A percentile compares a stretch with the other conserved stretches of the same genome.
Conservation (phyloP, 1,140 invertebrate genomes). For the Acromyrmex heyeri region DNA sequence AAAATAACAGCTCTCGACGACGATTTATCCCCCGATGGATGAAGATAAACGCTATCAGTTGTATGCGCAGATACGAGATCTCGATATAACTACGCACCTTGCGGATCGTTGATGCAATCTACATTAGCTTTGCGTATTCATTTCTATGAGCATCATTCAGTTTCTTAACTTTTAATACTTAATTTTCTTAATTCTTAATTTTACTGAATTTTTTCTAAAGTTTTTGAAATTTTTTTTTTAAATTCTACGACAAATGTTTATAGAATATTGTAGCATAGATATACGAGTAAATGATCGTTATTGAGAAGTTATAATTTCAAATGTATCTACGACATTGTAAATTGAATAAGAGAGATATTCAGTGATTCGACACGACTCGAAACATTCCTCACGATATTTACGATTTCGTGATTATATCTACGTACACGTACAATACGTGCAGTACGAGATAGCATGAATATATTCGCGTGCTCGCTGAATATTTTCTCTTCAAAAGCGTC, state of each 20-base stretch:
- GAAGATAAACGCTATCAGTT: slow-evolving; percentile 42
- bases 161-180: neutral
- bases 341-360: slow-evolving; percentile 54
- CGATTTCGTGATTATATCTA: slow-evolving; percentile 69
- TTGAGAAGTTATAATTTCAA: slow-evolving; percentile 25
- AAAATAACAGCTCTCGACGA: neutral
- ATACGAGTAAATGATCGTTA: neutral
- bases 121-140: neutral
- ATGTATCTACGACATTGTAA: slow-evolving; percentile 9
- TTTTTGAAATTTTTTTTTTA: too few species aligned
- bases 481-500: slow-evolving; percentile 62
- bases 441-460: slow-evolving; percentile 48
- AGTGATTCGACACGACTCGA: slow-evolving; percentile 57
- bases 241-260: neutral
- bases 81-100: neutral
- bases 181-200: neutral
- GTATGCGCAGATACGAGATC: slow-evolving; percentile 12
- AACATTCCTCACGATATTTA: slow-evolving; percentile 65
- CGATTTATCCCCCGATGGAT: slow-evolving; percentile 20
- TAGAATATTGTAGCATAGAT: neutral
- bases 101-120: neutral
- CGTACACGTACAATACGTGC: slow-evolving; percentile 38
- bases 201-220: neutral
- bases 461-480: slow-evolving; percentile 54
- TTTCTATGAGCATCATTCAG: neutral